Evolutionary conservation across 2,797 vertebrate species (phyloP), one percentile per base, ranked within the genome.

Genomic region (Leptoclinus maculatus): DNA sequence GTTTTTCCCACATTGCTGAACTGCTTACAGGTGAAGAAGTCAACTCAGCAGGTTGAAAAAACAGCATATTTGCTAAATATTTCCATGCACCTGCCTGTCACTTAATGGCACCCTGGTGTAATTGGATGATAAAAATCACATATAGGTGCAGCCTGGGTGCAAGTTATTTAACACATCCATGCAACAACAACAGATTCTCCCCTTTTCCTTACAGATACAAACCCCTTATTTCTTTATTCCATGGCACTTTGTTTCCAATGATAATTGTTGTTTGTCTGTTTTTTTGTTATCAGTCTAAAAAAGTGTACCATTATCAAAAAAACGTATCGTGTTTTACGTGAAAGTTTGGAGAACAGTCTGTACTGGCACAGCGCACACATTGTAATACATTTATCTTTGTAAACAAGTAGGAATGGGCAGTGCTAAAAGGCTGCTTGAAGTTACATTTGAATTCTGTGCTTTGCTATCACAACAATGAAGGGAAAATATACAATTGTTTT

Each of bases 401-500:
- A 79, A 87, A 84, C 34, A 36, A 84, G 79, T 66, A 65, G 53
- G 19, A n/a, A 60, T 47, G 19, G 34, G 63, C 76, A 67, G 75
- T 21, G 71, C 81, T 68, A 64, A 71, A 78, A 71, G 66, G 54
- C 72, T 67, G 29, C 79, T 71, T 83, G 56, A 84, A 73, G 82
- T 83, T 66, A 49, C 63, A 59, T 88, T 78, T 75, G 66, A 54
- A 79, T 84, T 83, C 70, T 85, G 54, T 71, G 60, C 73, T 79
- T 57, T 73, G 29, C 71, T 76, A 60, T 63, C 23, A 7, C 72
- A 90, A 89, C 88, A 90, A 92, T 87, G 71, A 67, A 86, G 72
- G 90, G 89, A 93, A 89, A 92, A 88, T 83, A 82, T 74, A 81
- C 69, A 76, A 83, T 90, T 91, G 89, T 91, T 92, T 87, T 83